A percentile compares a stretch with the other conserved stretches of the same genome.
phyloP scores from a whole-genome alignment of 2,797 vertebrate species.

The Spea hammondii region DNA sequence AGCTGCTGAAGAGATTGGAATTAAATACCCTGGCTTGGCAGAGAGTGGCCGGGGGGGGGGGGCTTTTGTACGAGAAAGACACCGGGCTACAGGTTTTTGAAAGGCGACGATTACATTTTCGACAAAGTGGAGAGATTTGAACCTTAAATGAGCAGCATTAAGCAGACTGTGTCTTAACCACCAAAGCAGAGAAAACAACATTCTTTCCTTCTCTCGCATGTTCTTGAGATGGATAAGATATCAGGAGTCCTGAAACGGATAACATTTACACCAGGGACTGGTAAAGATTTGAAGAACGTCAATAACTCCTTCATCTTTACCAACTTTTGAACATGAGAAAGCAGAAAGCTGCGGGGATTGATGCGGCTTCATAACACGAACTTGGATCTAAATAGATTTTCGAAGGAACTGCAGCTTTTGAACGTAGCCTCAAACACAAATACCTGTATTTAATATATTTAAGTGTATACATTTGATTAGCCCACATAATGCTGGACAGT shows the following conservation, averaged over 20 bases:
- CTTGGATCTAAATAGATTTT: conserved; percentile 15
- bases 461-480: no score
- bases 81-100: no score
- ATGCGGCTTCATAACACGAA: background rate
- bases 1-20: no score
- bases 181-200: no score
- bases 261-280: conserved; percentile 22
- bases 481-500: no score
- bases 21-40: no score
- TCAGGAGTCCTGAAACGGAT: conserved; percentile 13
- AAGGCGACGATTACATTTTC: background rate
- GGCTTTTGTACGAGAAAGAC: no score
- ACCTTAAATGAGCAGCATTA: conserved; percentile 6
- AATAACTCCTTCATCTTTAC: conserved; percentile 49
- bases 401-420: background rate
- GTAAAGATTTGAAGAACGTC: conserved; percentile 38
- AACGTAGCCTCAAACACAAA: no score
- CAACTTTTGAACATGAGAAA: conserved; percentile 43
- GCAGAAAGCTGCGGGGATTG: conserved; percentile 21
- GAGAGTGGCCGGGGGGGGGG: no score
- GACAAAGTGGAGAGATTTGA: background rate
- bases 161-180: background rate
- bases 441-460: no score
- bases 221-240: conserved; percentile 20
- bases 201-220: background rate